These are phyloP conservation scores for Gallirallus australis DNA, from an alignment of 2,797 vertebrate genomes.

Conservation along the genomic window DNA sequence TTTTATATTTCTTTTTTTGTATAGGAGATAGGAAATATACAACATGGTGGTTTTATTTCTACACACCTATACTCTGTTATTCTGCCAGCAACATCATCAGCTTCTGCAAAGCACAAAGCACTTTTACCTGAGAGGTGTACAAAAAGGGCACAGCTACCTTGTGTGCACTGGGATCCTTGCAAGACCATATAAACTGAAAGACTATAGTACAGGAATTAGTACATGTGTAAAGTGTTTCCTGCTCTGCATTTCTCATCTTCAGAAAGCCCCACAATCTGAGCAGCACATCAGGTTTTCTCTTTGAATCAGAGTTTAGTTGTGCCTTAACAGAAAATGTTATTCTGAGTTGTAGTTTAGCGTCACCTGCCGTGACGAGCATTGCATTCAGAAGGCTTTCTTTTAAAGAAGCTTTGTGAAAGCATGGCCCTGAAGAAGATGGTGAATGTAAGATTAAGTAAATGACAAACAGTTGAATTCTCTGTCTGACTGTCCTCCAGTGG, in stretches of 20 bases:
- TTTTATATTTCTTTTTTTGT: neutral
- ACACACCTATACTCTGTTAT: neutral
- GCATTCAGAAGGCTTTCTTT: neutral
- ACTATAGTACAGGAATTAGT: constrained; percentile 14
- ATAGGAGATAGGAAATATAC: neutral
- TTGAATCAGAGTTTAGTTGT: constrained; percentile 1
- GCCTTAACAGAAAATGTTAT: neutral
- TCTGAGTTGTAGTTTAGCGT: neutral
- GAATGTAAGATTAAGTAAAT: neutral
- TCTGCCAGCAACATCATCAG: neutral
- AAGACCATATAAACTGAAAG: neutral
- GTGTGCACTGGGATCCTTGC: neutral
- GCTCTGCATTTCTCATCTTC: neutral
- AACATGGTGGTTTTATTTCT: neutral
- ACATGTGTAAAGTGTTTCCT: neutral
- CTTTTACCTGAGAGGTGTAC: neutral
- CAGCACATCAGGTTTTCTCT: neutral
- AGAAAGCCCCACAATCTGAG: neutral
- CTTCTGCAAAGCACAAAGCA: neutral
- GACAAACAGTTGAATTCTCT: neutral
- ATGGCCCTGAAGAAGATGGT: neutral
- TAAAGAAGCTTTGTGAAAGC: neutral
- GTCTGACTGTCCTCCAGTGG: neutral
- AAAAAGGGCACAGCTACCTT: neutral
- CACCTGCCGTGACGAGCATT: neutral